phyloP scores from a whole-genome alignment of 2,113 vertebrate species.

The Dipodomys spectabilis region DNA sequence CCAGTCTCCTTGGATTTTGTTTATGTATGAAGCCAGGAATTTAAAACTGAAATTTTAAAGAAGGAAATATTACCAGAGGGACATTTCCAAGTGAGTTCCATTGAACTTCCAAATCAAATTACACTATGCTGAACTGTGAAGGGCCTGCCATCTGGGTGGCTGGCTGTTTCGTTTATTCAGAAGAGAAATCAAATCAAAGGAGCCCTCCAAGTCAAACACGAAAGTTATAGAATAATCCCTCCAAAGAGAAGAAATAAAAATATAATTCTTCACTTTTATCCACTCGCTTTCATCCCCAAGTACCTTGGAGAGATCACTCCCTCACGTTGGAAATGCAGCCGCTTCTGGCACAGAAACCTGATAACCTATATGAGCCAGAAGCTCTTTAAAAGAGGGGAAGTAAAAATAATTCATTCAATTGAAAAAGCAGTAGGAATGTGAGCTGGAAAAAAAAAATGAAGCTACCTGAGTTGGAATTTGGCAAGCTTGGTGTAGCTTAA shows the following conservation, averaged over 20 bases:
- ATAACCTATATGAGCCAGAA: slow-evolving; percentile 46
- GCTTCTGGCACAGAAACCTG: slow-evolving; percentile 38
- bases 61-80: slow-evolving; percentile 47
- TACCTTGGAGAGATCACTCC: slow-evolving; percentile 50
- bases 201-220: slow-evolving; percentile 61
- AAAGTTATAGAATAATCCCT: slow-evolving; percentile 56
- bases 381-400: slow-evolving; percentile 56
- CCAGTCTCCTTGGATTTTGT: slow-evolving; percentile 19
- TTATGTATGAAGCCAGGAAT: slow-evolving; percentile 37
- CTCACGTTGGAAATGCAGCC: background rate
- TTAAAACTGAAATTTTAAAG: slow-evolving; percentile 53
- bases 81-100: slow-evolving; percentile 63
- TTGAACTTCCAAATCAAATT: slow-evolving; percentile 71
- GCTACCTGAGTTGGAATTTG: slow-evolving; percentile 69
- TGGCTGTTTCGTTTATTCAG: slow-evolving; percentile 9
- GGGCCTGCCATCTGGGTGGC: background rate
- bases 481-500: background rate
- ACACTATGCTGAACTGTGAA: slow-evolving; percentile 35
- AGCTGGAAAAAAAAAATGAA: slow-evolving; percentile 56
- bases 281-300: slow-evolving; percentile 52
- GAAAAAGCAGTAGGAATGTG: slow-evolving; percentile 61
- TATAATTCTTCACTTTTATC: slow-evolving; percentile 61
- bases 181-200: slow-evolving; percentile 63
- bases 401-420: slow-evolving; percentile 60
- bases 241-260: slow-evolving; percentile 64